A percentile compares a stretch with the other conserved stretches of the same genome.
Evolutionary conservation across 35 echinoderm and acorn worm genomes (phyloP).

Genomic region (Ophiothrix spiculata): DNA sequence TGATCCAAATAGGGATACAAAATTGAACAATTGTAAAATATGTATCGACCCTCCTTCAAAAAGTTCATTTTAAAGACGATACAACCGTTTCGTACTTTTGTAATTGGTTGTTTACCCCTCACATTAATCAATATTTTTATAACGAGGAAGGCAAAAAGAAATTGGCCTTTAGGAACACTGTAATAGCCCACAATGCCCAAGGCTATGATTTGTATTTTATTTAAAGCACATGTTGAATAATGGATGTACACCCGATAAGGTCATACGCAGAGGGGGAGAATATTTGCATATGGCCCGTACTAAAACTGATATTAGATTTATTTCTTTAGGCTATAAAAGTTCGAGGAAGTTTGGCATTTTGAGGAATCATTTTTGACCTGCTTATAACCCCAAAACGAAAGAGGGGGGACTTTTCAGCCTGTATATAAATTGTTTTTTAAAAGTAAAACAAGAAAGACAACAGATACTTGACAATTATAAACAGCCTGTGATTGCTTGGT

Average conservation of each 20-base stretch:
- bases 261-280: neutral
- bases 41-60: neutral
- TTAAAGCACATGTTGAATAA: neutral
- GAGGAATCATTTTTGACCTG: too few species aligned
- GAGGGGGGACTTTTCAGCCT: too few species aligned
- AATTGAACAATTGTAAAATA: neutral
- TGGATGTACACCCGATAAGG: too few species aligned
- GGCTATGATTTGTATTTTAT: neutral
- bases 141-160: neutral
- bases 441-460: too few species aligned
- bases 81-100: neutral
- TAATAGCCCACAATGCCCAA: neutral
- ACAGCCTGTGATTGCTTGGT: too few species aligned
- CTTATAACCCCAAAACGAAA: too few species aligned
- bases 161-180: neutral
- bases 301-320: conserved; percentile 23
- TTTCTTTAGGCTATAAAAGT: conserved; percentile 50
- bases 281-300: neutral
- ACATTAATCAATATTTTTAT: neutral
- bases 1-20: neutral
- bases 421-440: too few species aligned
- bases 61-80: neutral
- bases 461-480: too few species aligned
- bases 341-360: conserved; percentile 67
- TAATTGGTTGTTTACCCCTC: neutral